Conservation (phyloP, 2,888 invertebrate species). For the Phorcus lineatus region DNA sequence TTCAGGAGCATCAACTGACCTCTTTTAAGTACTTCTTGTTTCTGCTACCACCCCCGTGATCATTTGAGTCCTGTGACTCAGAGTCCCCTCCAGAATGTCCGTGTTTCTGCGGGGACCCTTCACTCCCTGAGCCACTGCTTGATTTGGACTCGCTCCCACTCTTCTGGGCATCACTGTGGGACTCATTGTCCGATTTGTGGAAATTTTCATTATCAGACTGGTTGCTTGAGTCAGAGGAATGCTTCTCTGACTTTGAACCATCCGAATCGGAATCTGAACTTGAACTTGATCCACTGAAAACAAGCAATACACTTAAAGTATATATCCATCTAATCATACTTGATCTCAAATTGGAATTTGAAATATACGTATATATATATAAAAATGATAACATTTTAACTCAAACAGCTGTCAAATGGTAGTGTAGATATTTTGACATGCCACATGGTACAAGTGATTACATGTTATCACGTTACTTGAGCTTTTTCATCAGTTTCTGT, state of each 20-base stretch:
- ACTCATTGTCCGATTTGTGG: constrained; percentile 23
- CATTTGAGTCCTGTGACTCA: constrained; percentile 48
- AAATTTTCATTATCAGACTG: constrained; percentile 22
- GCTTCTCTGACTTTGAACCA: constrained; percentile 42
- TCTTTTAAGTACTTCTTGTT: constrained; percentile 52
- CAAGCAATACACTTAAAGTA: background rate
- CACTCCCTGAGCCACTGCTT: constrained; percentile 37
- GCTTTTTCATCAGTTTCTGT: too few relatives aligned
- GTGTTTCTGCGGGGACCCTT: constrained; percentile 33
- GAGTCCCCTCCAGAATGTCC: constrained; percentile 49
- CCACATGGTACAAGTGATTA: too few relatives aligned
- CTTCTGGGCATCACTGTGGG: constrained; percentile 25
- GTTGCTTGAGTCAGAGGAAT: constrained; percentile 24
- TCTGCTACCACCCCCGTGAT: constrained; percentile 31
- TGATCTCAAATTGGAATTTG: too few relatives aligned
- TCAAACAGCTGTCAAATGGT: too few relatives aligned
- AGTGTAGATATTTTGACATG: too few relatives aligned
- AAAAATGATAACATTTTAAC: too few relatives aligned
- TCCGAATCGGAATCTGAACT: constrained; percentile 51
- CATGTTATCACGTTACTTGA: too few relatives aligned
- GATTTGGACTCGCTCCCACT: constrained; percentile 23
- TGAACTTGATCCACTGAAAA: constrained; percentile 54
- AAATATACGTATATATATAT: too few relatives aligned
- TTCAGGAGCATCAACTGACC: constrained; percentile 36
- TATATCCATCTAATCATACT: background rate